Evolutionary conservation across 2,113 vertebrate genomes (phyloP).

Genomic region (Paratilapia polleni): DNA sequence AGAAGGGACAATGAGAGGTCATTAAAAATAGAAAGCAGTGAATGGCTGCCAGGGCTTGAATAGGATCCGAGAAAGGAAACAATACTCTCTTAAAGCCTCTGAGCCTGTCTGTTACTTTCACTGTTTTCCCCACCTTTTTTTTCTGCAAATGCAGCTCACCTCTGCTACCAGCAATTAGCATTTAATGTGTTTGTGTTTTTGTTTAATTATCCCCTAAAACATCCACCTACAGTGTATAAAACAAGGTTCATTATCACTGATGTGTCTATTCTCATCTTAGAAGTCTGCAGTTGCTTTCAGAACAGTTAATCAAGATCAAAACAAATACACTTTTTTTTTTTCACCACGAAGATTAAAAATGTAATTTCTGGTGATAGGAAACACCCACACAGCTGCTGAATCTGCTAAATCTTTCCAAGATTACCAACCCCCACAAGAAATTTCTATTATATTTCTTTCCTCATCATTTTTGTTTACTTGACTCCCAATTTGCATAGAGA

Average conservation of each 20-base stretch:
- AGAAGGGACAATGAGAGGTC: constrained; percentile 68
- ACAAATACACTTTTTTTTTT: not conserved
- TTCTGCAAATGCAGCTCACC: constrained; percentile 20
- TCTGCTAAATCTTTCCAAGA: constrained; percentile 29
- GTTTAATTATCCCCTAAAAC: not conserved
- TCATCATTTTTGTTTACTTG: constrained; percentile 17
- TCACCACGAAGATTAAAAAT: constrained; percentile 19
- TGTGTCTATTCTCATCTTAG: not conserved
- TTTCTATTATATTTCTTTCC: constrained; percentile 20
- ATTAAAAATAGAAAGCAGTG: constrained; percentile 75
- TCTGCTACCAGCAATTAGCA: constrained; percentile 8
- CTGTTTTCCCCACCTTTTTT: not conserved
- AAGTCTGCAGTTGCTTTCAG: constrained; percentile 11
- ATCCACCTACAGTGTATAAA: not conserved
- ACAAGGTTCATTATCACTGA: not conserved
- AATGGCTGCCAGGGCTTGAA: constrained; percentile 63
- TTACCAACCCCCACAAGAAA: constrained; percentile 12
- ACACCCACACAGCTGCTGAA: constrained; percentile 38
- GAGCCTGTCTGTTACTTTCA: constrained; percentile 44
- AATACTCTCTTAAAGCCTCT: constrained; percentile 38
- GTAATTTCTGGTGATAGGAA: constrained; percentile 26
- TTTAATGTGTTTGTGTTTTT: constrained; percentile 1
- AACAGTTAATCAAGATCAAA: constrained; percentile 5
- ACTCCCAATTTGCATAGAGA: not conserved
- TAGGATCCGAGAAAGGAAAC: constrained; percentile 51